Evolutionary conservation across 2,888 invertebrate genomes (phyloP).

Genomic region (Omphaloscelis lunosa): DNA sequence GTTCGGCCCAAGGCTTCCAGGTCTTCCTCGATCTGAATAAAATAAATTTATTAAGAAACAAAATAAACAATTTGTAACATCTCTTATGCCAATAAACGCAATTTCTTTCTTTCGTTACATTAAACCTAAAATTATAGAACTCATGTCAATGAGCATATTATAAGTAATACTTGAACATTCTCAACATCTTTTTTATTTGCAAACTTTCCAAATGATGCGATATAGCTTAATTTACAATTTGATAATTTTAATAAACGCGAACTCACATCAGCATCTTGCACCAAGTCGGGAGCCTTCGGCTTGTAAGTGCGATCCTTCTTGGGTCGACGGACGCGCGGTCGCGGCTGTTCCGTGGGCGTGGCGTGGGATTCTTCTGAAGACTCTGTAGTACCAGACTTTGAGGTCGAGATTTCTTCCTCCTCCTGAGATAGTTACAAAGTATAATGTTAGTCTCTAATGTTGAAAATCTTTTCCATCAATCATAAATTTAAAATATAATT

Average conservation of each 20-base stretch:
- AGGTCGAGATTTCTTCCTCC: constrained; percentile 85
- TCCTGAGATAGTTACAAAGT: constrained; percentile 67
- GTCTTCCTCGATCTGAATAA: constrained; percentile 94
- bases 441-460: not conserved
- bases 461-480: not conserved
- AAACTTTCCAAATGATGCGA: no score
- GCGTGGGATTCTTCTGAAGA: constrained; percentile 74
- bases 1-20: constrained; percentile 94
- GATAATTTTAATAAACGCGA: not conserved
- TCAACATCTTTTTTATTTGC: no score
- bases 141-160: not conserved
- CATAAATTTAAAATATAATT: not conserved
- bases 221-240: no score
- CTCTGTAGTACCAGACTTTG: constrained; percentile 78
- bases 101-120: not conserved
- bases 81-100: not conserved
- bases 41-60: not conserved
- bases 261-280: constrained; percentile 88
- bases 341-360: constrained; percentile 68
- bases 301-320: constrained; percentile 86
- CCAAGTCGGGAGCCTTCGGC: constrained; percentile 82
- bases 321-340: constrained; percentile 75
- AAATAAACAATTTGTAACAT: not conserved
- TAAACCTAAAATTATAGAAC: not conserved
- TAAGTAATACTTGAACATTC: no score